These are phyloP conservation scores for Elephas maximus DNA, from an alignment of 2,113 vertebrate species.

Conservation along the genomic window DNA sequence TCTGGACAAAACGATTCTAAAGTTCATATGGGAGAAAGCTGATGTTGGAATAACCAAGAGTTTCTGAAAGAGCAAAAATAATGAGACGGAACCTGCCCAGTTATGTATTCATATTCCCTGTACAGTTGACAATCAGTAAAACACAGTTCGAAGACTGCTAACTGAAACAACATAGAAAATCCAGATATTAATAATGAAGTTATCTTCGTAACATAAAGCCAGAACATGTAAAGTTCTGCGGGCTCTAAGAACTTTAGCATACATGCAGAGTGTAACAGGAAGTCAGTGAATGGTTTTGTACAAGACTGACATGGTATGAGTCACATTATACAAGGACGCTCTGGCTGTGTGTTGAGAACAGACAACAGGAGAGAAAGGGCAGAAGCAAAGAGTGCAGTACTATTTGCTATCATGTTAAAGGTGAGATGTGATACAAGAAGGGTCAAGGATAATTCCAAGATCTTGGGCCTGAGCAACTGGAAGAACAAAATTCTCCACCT, in stretches of 20 bases:
- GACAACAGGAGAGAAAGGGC: neutral
- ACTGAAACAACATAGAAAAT: neutral
- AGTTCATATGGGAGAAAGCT: neutral
- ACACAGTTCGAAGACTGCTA: neutral
- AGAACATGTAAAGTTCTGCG: neutral
- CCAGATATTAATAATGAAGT: conserved; percentile 13
- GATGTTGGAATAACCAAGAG: neutral
- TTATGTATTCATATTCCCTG: neutral
- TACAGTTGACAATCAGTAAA: neutral
- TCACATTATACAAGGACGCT: conserved; percentile 1
- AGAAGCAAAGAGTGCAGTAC: neutral
- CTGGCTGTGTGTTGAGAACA: neutral
- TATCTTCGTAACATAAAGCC: conserved; percentile 9
- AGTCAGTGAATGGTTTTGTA: neutral
- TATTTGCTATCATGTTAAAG: conserved; percentile 1
- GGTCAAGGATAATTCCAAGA: conserved; percentile 18
- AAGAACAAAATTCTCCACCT: neutral
- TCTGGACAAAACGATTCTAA: neutral
- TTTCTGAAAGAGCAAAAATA: conserved; percentile 9
- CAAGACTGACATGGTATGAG: neutral
- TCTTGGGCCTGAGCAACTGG: neutral
- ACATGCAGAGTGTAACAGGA: neutral
- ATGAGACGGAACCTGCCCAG: neutral
- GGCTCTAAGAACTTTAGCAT: neutral
- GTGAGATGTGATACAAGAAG: neutral